phyloP scores from a whole-genome alignment of 2,797 vertebrate species.

The Hafferia zeledoni region DNA sequence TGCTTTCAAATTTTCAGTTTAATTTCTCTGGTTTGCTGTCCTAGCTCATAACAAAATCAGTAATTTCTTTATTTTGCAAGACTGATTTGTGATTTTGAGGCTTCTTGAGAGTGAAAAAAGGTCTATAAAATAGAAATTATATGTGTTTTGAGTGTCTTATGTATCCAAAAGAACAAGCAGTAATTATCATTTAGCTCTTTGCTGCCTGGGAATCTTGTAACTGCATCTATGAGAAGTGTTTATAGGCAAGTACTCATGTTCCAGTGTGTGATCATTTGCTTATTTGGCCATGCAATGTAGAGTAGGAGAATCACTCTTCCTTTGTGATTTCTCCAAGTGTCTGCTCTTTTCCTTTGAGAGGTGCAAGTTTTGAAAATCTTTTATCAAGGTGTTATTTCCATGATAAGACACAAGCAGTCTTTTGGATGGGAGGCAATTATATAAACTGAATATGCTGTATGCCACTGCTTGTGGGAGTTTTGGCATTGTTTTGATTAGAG shows the following conservation, averaged over 20 bases:
- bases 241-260: neutral
- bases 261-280: neutral
- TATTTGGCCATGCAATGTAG: neutral
- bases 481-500: neutral
- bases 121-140: neutral
- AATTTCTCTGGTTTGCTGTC: neutral
- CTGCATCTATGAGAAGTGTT: neutral
- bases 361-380: neutral
- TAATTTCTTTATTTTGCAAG: neutral
- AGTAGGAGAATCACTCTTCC: neutral
- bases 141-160: neutral
- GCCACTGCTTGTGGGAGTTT: neutral
- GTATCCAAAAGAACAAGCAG: neutral
- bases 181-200: neutral
- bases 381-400: neutral
- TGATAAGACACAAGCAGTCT: neutral
- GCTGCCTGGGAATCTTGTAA: neutral
- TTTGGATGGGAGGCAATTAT: neutral
- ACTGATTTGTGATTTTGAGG: neutral
- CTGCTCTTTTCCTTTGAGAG: neutral
- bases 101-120: neutral
- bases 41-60: neutral
- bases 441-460: neutral
- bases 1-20: neutral
- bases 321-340: neutral